Percentiles rank a stretch among this genome's conserved stretches.
These are phyloP conservation scores for Oryzias sinensis DNA, from an alignment of 2,797 vertebrate species.

Conservation along the genomic window DNA sequence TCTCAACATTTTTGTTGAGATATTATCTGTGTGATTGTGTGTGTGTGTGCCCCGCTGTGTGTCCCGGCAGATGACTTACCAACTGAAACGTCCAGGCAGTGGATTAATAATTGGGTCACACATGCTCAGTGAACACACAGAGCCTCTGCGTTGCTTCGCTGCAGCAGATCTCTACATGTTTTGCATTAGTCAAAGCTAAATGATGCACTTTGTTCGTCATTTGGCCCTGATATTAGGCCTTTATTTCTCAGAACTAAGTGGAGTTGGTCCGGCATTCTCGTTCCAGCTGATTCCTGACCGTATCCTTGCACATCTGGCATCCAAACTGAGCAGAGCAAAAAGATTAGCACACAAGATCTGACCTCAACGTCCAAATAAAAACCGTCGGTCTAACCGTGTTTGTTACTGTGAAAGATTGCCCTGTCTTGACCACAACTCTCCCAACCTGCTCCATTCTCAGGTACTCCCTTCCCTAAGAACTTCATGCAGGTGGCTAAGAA, in stretches of 20 bases:
- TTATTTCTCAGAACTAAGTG: conserved; percentile 19
- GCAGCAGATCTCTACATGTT: conserved; percentile 60
- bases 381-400: neutral
- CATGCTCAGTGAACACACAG: conserved; percentile 62
- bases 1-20: conserved; percentile 38
- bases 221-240: conserved; percentile 7
- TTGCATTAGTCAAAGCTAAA: conserved; percentile 53
- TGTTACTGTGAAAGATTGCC: conserved; percentile 14
- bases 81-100: conserved; percentile 55
- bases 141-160: conserved; percentile 29
- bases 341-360: neutral
- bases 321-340: conserved; percentile 1
- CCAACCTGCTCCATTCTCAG: conserved; percentile 70
- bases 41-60: conserved; percentile 2
- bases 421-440: conserved; percentile 25
- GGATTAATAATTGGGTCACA: conserved; percentile 68
- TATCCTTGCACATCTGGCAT: conserved; percentile 1
- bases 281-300: neutral
- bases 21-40: conserved; percentile 25
- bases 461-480: conserved; percentile 96
- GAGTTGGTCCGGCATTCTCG: conserved; percentile 30
- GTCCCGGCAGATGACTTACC: conserved; percentile 42
- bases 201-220: conserved; percentile 5
- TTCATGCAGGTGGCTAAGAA: conserved; percentile 96
- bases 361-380: neutral